Evolutionary conservation across 2,113 vertebrate genomes (phyloP).

Genomic region (Coptodon rendalli): DNA sequence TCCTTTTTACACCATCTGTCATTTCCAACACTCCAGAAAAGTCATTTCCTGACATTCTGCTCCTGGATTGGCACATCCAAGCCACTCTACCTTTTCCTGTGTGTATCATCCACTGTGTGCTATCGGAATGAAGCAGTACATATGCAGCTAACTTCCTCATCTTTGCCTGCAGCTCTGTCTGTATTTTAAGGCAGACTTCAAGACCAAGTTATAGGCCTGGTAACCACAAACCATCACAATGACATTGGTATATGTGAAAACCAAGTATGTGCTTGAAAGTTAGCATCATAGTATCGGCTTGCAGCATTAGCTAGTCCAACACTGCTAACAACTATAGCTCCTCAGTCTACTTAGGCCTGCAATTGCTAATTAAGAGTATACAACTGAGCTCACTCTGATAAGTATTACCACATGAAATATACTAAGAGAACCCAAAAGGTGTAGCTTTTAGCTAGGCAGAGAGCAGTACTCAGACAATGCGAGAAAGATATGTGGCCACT

Average conservation of each 20-base stretch:
- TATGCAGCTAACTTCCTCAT: not conserved
- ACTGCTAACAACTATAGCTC: not conserved
- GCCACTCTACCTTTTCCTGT: not conserved
- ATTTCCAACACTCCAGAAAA: not conserved
- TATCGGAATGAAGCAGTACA: not conserved
- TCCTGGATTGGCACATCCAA: not conserved
- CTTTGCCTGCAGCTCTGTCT: not conserved
- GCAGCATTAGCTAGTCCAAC: not conserved
- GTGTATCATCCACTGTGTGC: not conserved
- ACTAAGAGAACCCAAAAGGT: not conserved
- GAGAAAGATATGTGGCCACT: not conserved
- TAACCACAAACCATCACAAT: not conserved
- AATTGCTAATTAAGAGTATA: not conserved
- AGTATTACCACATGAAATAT: not conserved
- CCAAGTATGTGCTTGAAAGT: not conserved
- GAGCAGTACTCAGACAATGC: accelerated
- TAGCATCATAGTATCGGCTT: not conserved
- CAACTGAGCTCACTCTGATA: not conserved
- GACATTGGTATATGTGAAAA: not conserved
- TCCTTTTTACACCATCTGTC: not conserved
- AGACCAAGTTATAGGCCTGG: not conserved
- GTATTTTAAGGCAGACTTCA: not conserved
- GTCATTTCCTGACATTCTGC: not conserved
- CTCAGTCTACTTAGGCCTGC: not conserved
- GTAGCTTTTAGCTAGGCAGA: not conserved